Percentiles rank a stretch among this genome's conserved stretches.
These are phyloP conservation scores for Anoplophora glabripennis DNA, from an alignment of 1,140 invertebrate species.

Conservation along the genomic window DNA sequence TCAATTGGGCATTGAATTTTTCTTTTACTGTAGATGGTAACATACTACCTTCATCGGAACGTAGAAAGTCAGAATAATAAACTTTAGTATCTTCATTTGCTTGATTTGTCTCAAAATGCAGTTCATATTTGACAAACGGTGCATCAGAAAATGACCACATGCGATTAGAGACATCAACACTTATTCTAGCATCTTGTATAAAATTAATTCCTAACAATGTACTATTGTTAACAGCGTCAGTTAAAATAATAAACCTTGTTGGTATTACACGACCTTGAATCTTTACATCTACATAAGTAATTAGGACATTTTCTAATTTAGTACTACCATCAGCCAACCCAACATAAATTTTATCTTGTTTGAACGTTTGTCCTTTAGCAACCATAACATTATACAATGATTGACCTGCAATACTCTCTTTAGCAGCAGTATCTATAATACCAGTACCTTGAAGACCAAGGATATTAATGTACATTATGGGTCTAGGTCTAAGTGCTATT, in stretches of 20 bases:
- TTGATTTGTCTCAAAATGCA: neutral
- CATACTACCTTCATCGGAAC: neutral
- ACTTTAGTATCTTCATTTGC: too few relatives aligned
- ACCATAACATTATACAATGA: neutral
- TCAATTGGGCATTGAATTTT: slow-evolving; percentile 4
- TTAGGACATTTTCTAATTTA: neutral
- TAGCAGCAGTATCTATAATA: slow-evolving; percentile 4
- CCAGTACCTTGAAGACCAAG: neutral
- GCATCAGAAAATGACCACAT: neutral
- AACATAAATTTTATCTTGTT: neutral
- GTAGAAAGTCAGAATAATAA: too few relatives aligned
- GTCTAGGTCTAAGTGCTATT: neutral
- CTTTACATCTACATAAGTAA: neutral
- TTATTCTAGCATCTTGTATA: neutral
- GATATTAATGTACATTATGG: slow-evolving; percentile 2
- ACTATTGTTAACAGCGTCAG: neutral
- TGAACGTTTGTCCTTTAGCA: neutral
- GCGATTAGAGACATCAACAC: neutral
- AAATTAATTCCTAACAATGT: neutral
- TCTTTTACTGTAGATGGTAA: neutral
- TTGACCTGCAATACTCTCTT: neutral
- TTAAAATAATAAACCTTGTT: neutral
- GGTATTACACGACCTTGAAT: neutral
- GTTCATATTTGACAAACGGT: too few relatives aligned
- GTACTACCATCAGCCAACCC: slow-evolving; percentile 3